Evolutionary conservation across 2,888 invertebrate genomes (phyloP), one percentile per base, ranked within the genome.

Genomic region (Drosophila sordidula): DNA sequence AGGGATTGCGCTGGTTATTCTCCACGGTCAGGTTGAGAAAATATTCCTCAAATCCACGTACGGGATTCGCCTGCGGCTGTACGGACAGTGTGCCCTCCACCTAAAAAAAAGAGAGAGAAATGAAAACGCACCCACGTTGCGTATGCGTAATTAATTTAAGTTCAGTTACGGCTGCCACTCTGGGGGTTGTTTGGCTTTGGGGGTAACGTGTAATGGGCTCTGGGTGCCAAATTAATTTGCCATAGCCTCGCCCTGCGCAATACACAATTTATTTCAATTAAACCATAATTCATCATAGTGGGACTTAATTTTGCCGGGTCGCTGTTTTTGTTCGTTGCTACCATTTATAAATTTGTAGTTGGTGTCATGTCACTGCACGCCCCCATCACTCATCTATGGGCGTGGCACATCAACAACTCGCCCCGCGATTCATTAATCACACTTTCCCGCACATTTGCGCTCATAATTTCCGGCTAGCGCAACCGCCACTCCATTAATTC

Each of bases 41-140:
- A 92, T 98, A 98, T 77, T 97, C 95, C 87, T 96, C 95, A 90
- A 98, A 98, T 0, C 97, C 98, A 29, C 93, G 93, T 9, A 99
- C 98, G 4, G 96, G 96, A 91, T 97, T 96, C 0, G 98, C 98
- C 89, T 97, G 96, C 0, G 98, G 98, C 89, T 98, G 98, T 0
- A 98, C 97, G 9, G 98, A 98, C 73, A 98, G 94, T 0, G 98
- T 98, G n/a, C 98, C 97, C 91, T 97, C 97, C 38, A 97, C 96
- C 92, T 93, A 54, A 6, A 32, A 49, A 14, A 25, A 46, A 26
- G 22, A 9, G 6, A 52, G 29, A 18, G 8, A 38, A 22, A 46
- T 14, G 26, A 63, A 50, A 50, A 47, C 9, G 29, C 12, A 45
- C 26, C 16, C 47, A 72, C 75, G 59, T 41, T 47, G 84, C 78